Base-by-base conservation (phyloP, 1,140 invertebrate genomes). In the Drosophila subpulchrella region DNA sequence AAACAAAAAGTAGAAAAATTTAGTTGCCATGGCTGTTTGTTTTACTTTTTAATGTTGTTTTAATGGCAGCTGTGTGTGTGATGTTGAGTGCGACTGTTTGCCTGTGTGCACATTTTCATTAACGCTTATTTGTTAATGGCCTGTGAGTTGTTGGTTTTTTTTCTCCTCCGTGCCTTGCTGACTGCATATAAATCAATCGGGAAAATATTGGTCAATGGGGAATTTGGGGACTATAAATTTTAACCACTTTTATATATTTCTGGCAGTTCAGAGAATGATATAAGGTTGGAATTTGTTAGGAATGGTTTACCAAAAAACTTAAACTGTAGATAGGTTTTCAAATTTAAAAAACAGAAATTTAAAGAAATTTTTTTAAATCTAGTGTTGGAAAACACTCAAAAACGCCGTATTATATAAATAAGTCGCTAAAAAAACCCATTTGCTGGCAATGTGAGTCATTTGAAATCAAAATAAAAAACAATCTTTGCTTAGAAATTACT, bases 21-120 rank as follows among this genome's bases (percentile, higher is more conserved):
- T 82, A 84, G 70, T 79, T 83, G 80, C 71, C 75, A 72, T 72
- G 68, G 56, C 56, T 82, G 75, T 82, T 83, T 82, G 62, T 57
- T 83, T 82, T 79, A 71, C 38, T 71, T 79, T 82, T 82, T 71
- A 83, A 82, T 82, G 81, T 83, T 67, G 81, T 76, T 85, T 83
- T 83, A 82, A 82, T 82, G 80, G 67, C 75, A 83, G 70, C 75
- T 79, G 75, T 68, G 32, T 38, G 61, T 61, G 61, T 46, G 61
- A 50, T 67, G 65, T 57, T 66, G 65, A 50, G 36, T 51, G 42
- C 32, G 54, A 12, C 30, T 60, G 51, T 54, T 47, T 47, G 55
- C 47, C 17, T 55, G 47, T 76, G 17, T 55, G 51, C 66, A 62
- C 50, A 76, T 81, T 81, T 81, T 76, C 54, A 71, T 56, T 71